Evolutionary conservation across 2,888 invertebrate species (phyloP).

Genomic region (Phaedon cochleariae): DNA sequence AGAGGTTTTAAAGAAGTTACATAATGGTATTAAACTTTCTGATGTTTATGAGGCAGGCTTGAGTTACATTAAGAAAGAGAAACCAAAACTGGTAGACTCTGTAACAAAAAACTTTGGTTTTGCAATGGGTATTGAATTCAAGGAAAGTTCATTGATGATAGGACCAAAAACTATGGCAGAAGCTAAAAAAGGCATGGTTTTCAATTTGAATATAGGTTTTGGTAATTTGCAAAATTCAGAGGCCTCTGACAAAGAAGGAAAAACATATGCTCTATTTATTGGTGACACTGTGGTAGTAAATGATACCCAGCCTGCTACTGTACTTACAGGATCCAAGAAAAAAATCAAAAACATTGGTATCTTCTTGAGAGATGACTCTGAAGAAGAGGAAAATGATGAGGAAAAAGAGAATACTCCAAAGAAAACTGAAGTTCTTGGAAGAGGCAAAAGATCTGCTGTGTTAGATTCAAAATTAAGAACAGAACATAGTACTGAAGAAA

Average conservation of each 20-base stretch:
- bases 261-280: conserved; percentile 91
- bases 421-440: conserved; percentile 74
- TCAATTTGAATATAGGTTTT: conserved; percentile 94
- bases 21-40: conserved; percentile 83
- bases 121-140: conserved; percentile 97
- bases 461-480: conserved; percentile 92
- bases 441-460: conserved; percentile 87
- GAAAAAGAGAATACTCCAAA: conserved; percentile 77
- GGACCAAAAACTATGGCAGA: conserved; percentile 85
- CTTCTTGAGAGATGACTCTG: conserved; percentile 90
- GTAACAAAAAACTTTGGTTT: conserved; percentile 96
- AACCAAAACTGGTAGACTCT: conserved; percentile 85
- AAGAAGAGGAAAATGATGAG: conserved; percentile 81
- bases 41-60: conserved; percentile 88
- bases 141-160: conserved; percentile 92
- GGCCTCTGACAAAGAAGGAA: conserved; percentile 85
- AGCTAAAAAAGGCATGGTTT: conserved; percentile 94
- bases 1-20: conserved; percentile 84
- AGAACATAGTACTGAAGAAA: conserved; percentile 96
- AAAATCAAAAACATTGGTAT: conserved; percentile 95
- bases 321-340: conserved; percentile 93
- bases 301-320: conserved; percentile 81
- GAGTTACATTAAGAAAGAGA: conserved; percentile 84
- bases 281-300: conserved; percentile 97
- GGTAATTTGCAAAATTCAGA: conserved; percentile 84